A percentile compares a stretch with the other conserved stretches of the same genome.
These are phyloP conservation scores for Drosophila ustulata DNA, from an alignment of 2,888 invertebrate species.

Conservation along the genomic window DNA sequence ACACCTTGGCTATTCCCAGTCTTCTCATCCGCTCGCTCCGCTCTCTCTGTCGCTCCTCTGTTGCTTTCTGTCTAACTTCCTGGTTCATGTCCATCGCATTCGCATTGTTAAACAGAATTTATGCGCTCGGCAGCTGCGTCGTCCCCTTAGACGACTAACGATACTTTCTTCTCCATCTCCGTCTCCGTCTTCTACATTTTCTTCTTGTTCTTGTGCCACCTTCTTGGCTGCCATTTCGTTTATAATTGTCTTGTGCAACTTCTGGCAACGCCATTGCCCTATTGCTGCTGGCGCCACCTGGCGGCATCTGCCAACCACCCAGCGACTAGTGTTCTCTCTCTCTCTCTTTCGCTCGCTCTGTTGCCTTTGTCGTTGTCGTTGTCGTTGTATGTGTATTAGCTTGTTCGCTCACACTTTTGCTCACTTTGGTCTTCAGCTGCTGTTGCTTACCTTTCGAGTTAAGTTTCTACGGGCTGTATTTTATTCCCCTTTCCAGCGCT, in stretches of 20 bases:
- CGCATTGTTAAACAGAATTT: slow-evolving; percentile 74
- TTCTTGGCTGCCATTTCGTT: slow-evolving; percentile 69
- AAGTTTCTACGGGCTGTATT: slow-evolving; percentile 28
- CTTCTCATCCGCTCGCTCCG: slow-evolving; percentile 21
- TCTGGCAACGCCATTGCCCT: slow-evolving; percentile 47
- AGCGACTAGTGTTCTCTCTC: neutral
- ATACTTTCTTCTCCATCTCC: slow-evolving; percentile 9
- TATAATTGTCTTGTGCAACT: slow-evolving; percentile 79
- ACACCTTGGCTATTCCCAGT: slow-evolving; percentile 44
- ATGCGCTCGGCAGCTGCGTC: slow-evolving; percentile 70
- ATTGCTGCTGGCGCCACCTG: slow-evolving; percentile 46
- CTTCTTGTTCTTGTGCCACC: slow-evolving; percentile 21
- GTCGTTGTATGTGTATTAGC: slow-evolving; percentile 6
- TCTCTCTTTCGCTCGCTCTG: neutral
- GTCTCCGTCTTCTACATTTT: slow-evolving; percentile 11
- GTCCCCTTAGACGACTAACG: slow-evolving; percentile 15
- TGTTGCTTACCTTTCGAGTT: slow-evolving; percentile 32
- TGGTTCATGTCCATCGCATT: slow-evolving; percentile 56
- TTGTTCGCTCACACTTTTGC: neutral
- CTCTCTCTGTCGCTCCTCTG: neutral
- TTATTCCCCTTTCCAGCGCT: neutral
- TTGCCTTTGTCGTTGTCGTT: slow-evolving; percentile 1
- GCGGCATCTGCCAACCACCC: slow-evolving; percentile 15
- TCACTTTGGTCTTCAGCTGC: slow-evolving; percentile 11
- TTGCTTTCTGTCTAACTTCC: slow-evolving; percentile 17